Evolutionary conservation across 2,797 vertebrate species (phyloP).

Genomic region (Columba guinea): DNA sequence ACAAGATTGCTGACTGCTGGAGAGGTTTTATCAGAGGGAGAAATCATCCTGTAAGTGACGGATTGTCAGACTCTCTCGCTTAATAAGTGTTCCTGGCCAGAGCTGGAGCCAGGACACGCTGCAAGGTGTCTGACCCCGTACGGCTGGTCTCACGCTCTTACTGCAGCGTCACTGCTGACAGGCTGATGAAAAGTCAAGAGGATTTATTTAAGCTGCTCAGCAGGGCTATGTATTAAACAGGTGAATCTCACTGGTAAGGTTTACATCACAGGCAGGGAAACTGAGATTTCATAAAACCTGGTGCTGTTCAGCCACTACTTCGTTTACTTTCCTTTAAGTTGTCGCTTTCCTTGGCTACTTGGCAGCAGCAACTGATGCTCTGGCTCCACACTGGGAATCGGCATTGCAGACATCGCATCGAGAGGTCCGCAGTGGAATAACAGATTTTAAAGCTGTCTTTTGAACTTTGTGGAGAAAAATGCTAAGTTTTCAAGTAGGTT

Average conservation of each 20-base stretch:
- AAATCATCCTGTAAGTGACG: fast-evolving
- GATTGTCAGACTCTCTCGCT: neutral
- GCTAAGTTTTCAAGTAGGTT: neutral
- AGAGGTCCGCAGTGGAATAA: neutral
- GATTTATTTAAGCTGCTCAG: neutral
- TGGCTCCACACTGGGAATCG: fast-evolving
- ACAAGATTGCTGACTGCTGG: neutral
- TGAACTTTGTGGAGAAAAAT: neutral
- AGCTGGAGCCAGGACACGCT: fast-evolving
- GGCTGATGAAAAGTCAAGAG: fast-evolving
- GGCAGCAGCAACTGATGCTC: neutral
- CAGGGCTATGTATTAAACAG: neutral
- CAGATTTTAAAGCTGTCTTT: neutral
- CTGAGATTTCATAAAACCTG: neutral
- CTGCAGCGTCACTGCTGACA: neutral
- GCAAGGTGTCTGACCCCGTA: neutral
- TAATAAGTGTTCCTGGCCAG: neutral
- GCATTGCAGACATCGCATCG: neutral
- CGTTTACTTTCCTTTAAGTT: neutral
- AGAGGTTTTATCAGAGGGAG: neutral
- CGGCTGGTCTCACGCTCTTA: fast-evolving
- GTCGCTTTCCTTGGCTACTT: neutral
- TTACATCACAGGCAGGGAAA: neutral
- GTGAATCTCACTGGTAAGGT: neutral
- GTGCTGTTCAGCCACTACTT: neutral